phyloP scores from a whole-genome alignment of 1,140 invertebrate species.

The Leptestheria dahalacensis region DNA sequence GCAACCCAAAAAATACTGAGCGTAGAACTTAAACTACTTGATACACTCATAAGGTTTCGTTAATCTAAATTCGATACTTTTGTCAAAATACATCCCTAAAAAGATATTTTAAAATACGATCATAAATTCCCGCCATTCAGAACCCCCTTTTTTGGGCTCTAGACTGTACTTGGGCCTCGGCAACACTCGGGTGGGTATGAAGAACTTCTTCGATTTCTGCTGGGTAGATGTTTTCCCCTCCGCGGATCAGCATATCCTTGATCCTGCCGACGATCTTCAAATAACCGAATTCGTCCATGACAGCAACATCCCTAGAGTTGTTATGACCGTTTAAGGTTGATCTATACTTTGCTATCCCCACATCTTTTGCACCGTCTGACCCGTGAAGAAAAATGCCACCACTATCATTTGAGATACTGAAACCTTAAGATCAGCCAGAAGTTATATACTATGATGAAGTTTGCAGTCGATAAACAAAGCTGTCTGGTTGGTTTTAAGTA shows the following conservation, averaged over 20 bases:
- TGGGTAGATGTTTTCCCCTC: slow-evolving; percentile 83
- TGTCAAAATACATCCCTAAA: too few relatives aligned
- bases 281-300: slow-evolving; percentile 30
- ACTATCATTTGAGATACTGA: too few relatives aligned
- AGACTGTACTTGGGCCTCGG: slow-evolving; percentile 58
- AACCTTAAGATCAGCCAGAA: not conserved
- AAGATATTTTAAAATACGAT: not conserved
- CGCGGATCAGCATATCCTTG: slow-evolving; percentile 81
- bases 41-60: too few relatives aligned
- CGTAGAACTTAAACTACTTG: too few relatives aligned
- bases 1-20: too few relatives aligned
- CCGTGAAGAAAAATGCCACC: not conserved
- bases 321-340: too few relatives aligned
- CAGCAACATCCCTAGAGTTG: slow-evolving; percentile 6
- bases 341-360: too few relatives aligned
- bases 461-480: slow-evolving; percentile 17
- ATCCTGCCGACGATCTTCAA: slow-evolving; percentile 61
- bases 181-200: slow-evolving; percentile 53
- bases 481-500: too few relatives aligned
- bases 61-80: too few relatives aligned
- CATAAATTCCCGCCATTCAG: too few relatives aligned
- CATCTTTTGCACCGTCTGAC: not conserved
- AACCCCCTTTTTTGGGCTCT: too few relatives aligned
- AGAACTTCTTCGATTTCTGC: slow-evolving; percentile 73
- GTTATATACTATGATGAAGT: not conserved